Evolutionary conservation across 2,888 invertebrate genomes (phyloP), one percentile per base, ranked within the genome.

Genomic region (Pherbina coryleti): DNA sequence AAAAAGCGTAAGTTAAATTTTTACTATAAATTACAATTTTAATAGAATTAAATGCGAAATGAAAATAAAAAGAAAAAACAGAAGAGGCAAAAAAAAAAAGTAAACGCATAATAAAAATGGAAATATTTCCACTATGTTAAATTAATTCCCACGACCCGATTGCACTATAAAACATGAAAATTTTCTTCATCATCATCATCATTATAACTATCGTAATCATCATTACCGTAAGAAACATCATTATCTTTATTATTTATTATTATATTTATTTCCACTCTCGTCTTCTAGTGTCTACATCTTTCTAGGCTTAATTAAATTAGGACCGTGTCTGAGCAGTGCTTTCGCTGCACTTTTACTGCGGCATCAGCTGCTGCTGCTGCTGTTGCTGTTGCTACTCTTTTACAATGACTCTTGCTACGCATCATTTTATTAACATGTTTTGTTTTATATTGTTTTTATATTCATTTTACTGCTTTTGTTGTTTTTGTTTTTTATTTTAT

Each of bases 341-440:
- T 73, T 73, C 73, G 73, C 73, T 73, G 62, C 62, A 49, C 49
- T 49, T 55, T 57, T 71, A 34, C 73, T 62, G 55, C 62, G 37
- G n/a, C n/a, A n/a, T 19, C 11, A 34, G 9, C 34, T 34, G 31
- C 55, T 53, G n/a, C 51, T 25, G 34, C 60, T 25, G 25, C 25
- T 28, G 25, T 5, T 17, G 19, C 37, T 44, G 17, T 62, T 9
- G 22, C 51, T 69, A 44, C 67, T 31, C 44, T 69, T 49, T 60
- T 28, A 31, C 55, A 55, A 53, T 51, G 69, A 49, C 51, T 22
- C 69, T 51, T 67, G 70, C 70, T 53, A 70, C 70, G 53, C 70
- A 53, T 53, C 9, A 22, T 49, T 49, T 67, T 67, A 49, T 67
- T 44, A 66, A 67, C 44, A 67, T 22, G 67, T n/a, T 44, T 37